Conservation (phyloP, 2,113 vertebrate species). For the Piliocolobus tephrosceles region DNA sequence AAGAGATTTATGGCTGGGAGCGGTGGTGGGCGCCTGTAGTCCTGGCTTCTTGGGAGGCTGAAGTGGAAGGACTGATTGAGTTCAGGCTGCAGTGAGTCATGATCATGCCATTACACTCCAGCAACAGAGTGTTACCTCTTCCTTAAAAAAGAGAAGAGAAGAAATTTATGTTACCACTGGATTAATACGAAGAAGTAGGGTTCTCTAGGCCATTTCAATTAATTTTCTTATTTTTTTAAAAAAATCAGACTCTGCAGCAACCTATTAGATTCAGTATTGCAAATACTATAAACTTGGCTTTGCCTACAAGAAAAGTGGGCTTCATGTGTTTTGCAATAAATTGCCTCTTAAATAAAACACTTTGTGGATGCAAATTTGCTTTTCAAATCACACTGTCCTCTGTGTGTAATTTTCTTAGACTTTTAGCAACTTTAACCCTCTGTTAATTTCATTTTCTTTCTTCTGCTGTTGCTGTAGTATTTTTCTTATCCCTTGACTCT, state of each 20-base stretch:
- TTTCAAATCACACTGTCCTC: slow-evolving; percentile 1
- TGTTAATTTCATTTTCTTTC: slow-evolving; percentile 53
- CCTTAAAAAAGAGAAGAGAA: no score
- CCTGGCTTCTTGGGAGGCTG: no score
- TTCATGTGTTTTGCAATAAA: not conserved
- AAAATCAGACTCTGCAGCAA: not conserved
- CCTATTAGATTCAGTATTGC: slow-evolving; percentile 23
- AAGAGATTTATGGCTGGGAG: not conserved
- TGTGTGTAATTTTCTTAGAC: slow-evolving; percentile 36
- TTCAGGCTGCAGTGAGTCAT: no score
- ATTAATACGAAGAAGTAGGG: slow-evolving; percentile 28
- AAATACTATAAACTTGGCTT: not conserved
- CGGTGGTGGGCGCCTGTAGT: no score
- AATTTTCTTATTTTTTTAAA: slow-evolving; percentile 21
- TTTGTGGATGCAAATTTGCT: slow-evolving; percentile 9
- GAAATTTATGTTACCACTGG: not conserved
- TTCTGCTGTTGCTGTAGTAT: slow-evolving; percentile 84
- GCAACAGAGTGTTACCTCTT: no score
- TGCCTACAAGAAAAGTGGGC: not conserved
- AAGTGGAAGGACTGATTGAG: no score
- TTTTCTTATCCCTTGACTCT: slow-evolving; percentile 91
- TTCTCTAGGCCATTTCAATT: not conserved
- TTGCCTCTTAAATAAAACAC: not conserved
- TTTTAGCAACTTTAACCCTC: slow-evolving; percentile 59
- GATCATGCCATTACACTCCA: no score